Evolutionary conservation across 2,113 vertebrate species (phyloP).

Genomic region (Chinchilla lanigera): DNA sequence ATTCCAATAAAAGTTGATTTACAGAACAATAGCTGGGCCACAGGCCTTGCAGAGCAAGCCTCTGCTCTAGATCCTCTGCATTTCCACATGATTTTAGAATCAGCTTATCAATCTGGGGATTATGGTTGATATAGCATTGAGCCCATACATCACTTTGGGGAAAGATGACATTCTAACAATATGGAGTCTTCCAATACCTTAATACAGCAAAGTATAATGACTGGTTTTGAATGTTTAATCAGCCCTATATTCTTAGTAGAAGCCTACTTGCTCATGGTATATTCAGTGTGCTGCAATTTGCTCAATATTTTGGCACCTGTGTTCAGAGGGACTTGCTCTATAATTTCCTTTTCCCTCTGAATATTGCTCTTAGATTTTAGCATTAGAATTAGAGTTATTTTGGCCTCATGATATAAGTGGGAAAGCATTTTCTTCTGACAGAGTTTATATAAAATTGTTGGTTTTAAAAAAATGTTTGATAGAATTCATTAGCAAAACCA

Average conservation of each 20-base stretch:
- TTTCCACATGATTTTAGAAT: background rate
- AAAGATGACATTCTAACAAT: background rate
- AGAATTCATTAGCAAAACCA: conserved; percentile 48
- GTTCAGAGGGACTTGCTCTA: background rate
- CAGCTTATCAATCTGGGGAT: background rate
- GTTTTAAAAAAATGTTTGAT: background rate
- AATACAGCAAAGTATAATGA: background rate
- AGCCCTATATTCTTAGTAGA: background rate
- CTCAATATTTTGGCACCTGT: background rate
- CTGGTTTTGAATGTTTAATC: background rate
- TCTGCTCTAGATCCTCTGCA: background rate
- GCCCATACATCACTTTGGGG: background rate
- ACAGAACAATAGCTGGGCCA: background rate
- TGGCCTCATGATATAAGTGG: background rate
- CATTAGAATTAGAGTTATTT: background rate
- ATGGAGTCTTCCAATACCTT: background rate
- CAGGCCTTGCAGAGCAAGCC: background rate
- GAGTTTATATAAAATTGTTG: conserved; percentile 5
- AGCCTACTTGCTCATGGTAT: background rate
- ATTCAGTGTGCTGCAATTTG: background rate
- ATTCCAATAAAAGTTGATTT: background rate
- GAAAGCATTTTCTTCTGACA: background rate
- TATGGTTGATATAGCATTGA: background rate
- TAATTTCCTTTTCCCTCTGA: background rate
- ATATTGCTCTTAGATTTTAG: background rate